Evolutionary conservation across 2,888 invertebrate genomes (phyloP), one percentile per base, ranked within the genome.

Genomic region (Eristalis intricaria): DNA sequence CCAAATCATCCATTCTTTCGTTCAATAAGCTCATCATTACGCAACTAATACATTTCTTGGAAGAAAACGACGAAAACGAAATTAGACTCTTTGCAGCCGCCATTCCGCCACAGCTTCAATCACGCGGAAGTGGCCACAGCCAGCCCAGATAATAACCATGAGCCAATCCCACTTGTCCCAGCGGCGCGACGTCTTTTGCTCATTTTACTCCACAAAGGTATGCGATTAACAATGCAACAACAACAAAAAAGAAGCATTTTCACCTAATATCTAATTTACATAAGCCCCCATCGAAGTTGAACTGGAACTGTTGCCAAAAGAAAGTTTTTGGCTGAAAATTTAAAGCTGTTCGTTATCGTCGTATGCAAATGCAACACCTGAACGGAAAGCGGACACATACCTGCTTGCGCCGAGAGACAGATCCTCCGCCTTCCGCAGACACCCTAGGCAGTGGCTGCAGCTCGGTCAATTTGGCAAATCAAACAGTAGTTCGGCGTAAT

Each of bases 231-330:
- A 58, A 82, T 77, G 8, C 32, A 32, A 32, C 32, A n/a, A n/a
- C n/a, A n/a, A 32, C 29, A 29, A 29, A 29, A 29, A 29, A 43
- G 13, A 29, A 35, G 32, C 63, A 79, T 68, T 82, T 85, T 82
- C 77, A 74, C 77, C 85, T 32, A 60, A 50, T 61, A 74, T 26
- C 56, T 65, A 61, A 82, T 85, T 86, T 74, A 66, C 82, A 86
- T 82, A 70, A 32, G 73, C 15, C 66, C 23, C 1, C 0, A 10
- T 32, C 32, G 8, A 10, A 11, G 58, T n/a, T 26, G 26, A 65
- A 60, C 64, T 56, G 68, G 63, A 69, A 70, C 50, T 38, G 19
- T 70, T 82, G 85, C 85, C 77, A 82, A 86, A 86, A 86, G 85
- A 86, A 86, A 86, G 85, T 86, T 86, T 32, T 29, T 29, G 15